Conservation (phyloP, 2,888 invertebrate genomes). For the Lottia gigantea region DNA sequence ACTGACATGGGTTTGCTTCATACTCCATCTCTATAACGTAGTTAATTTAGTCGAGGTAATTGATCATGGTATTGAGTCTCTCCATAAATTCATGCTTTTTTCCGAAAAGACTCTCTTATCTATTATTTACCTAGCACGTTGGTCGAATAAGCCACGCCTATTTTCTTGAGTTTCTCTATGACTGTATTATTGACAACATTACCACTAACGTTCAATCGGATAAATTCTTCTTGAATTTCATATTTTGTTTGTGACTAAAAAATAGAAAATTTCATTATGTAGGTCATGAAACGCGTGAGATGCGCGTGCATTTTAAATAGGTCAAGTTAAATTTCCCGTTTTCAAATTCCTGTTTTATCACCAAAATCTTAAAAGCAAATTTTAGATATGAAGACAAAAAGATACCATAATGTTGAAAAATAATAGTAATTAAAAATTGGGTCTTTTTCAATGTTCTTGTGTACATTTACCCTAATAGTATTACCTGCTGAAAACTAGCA, state of each 20-base stretch:
- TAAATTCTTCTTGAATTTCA: conserved; percentile 17
- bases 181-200: conserved; percentile 23
- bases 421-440: conserved; percentile 7
- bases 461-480: neutral
- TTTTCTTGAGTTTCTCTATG: conserved; percentile 25
- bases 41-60: too few species aligned
- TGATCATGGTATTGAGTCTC: too few species aligned
- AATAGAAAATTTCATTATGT: neutral
- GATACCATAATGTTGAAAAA: neutral
- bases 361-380: too few species aligned
- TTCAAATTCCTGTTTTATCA: too few species aligned
- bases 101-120: too few species aligned
- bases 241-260: conserved; percentile 44
- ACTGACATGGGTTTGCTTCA: too few species aligned
- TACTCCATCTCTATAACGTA: too few species aligned
- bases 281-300: too few species aligned
- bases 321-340: too few species aligned
- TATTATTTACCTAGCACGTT: conserved; percentile 38
- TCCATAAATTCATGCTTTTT: too few species aligned
- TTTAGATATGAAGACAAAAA: too few species aligned
- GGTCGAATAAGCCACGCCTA: conserved; percentile 36
- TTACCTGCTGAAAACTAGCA: conserved; percentile 37
- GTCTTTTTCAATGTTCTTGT: neutral
- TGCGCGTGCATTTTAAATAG: too few species aligned
- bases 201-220: conserved; percentile 17